These are phyloP conservation scores for Gymnocypris eckloni DNA, from an alignment of 2,797 vertebrate genomes.

Conservation along the genomic window DNA sequence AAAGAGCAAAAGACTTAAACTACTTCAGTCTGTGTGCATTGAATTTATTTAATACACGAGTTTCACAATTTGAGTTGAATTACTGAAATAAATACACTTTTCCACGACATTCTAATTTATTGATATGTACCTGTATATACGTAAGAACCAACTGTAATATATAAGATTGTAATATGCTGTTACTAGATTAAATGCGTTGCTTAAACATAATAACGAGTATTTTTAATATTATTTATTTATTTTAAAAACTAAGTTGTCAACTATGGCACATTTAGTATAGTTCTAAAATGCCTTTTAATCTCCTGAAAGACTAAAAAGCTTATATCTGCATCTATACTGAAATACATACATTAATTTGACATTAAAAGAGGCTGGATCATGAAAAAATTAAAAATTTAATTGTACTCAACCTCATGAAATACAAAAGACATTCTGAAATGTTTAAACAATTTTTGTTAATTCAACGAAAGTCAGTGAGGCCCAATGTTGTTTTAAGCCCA, in stretches of 20 bases:
- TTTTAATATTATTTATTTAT: not conserved
- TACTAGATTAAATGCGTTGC: not conserved
- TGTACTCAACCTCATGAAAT: not conserved
- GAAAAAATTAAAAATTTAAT: no score
- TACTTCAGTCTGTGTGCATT: no score
- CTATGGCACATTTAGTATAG: not conserved
- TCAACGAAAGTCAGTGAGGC: not conserved
- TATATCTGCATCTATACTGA: not conserved
- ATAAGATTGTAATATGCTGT: not conserved
- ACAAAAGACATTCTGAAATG: not conserved
- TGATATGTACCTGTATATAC: no score
- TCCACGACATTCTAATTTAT: no score
- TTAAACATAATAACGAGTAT: not conserved
- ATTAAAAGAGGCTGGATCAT: not conserved
- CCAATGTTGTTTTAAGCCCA: not conserved
- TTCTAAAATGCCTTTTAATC: not conserved
- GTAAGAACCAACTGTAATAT: not conserved
- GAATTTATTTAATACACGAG: no score
- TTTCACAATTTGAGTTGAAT: no score
- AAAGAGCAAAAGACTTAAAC: no score
- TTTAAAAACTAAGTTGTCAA: not conserved
- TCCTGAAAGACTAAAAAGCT: not conserved
- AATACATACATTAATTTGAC: not conserved
- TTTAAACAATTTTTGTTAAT: not conserved
- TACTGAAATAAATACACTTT: no score